phyloP scores from a whole-genome alignment of 1,140 invertebrate species.

The Cotesia chilonis region DNA sequence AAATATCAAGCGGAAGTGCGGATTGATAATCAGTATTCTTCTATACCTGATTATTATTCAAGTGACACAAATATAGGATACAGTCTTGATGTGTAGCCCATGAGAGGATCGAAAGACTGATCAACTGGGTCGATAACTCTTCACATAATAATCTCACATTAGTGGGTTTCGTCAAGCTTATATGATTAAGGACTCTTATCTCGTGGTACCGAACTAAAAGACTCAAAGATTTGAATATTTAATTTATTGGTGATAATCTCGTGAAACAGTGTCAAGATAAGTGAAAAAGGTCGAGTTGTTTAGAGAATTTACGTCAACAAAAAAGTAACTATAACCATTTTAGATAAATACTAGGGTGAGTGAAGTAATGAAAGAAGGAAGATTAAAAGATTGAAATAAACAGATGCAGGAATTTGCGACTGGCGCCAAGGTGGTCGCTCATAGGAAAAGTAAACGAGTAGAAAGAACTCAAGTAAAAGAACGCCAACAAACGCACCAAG shows the following conservation, averaged over 20 bases:
- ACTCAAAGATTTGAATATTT: not conserved
- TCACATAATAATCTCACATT: not conserved
- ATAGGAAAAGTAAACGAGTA: slow-evolving; percentile 13
- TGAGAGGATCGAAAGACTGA: not conserved
- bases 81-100: not conserved
- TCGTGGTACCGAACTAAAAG: not conserved
- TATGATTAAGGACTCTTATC: slow-evolving; percentile 21
- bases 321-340: slow-evolving; percentile 32
- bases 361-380: slow-evolving; percentile 39
- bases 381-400: slow-evolving; percentile 44
- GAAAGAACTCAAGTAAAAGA: slow-evolving; percentile 36
- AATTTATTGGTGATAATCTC: not conserved
- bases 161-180: not conserved
- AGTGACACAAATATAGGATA: not conserved
- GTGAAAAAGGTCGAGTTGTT: not conserved
- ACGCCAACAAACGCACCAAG: slow-evolving; percentile 11
- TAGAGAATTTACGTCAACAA: not conserved
- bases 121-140: slow-evolving; percentile 30
- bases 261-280: not conserved
- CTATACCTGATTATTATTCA: slow-evolving; percentile 14
- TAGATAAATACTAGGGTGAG: slow-evolving; percentile 32
- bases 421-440: slow-evolving; percentile 52
- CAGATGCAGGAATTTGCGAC: slow-evolving; percentile 61
- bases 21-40: not conserved
- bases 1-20: slow-evolving; percentile 8